These are phyloP conservation scores for Pelosia muscerda DNA, from an alignment of 2,888 invertebrate genomes.

Conservation along the genomic window DNA sequence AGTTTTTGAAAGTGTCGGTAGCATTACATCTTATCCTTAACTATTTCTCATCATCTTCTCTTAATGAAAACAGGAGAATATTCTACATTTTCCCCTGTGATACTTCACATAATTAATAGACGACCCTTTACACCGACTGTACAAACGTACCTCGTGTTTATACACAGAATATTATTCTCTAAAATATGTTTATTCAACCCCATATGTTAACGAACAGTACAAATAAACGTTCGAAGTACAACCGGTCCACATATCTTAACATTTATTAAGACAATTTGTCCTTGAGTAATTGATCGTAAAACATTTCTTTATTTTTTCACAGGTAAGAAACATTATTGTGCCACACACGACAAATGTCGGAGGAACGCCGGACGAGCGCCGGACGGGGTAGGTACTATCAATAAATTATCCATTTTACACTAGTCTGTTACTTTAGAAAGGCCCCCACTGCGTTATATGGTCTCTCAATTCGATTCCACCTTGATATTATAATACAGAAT, in stretches of 20 bases:
- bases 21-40: too few relatives aligned
- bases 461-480: constrained; percentile 31
- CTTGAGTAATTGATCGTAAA: constrained; percentile 64
- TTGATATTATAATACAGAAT: constrained; percentile 42
- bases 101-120: constrained; percentile 4
- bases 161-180: constrained; percentile 43
- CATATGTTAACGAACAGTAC: constrained; percentile 57
- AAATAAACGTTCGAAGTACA: constrained; percentile 50
- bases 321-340: constrained; percentile 68
- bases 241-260: constrained; percentile 48
- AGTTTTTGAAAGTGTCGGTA: too few relatives aligned
- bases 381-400: constrained; percentile 55
- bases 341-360: constrained; percentile 61
- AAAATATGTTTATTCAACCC: constrained; percentile 57
- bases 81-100: neutral
- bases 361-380: constrained; percentile 32
- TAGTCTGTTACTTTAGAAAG: constrained; percentile 47
- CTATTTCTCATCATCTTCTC: too few relatives aligned
- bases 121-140: constrained; percentile 27
- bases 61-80: neutral
- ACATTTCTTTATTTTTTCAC: constrained; percentile 58
- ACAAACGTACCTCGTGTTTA: constrained; percentile 38
- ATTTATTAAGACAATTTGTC: constrained; percentile 55
- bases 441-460: constrained; percentile 38
- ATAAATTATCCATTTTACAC: constrained; percentile 62